Evolutionary conservation across 2,888 invertebrate species (phyloP).

Genomic region (Hemistola chrysoprasaria): DNA sequence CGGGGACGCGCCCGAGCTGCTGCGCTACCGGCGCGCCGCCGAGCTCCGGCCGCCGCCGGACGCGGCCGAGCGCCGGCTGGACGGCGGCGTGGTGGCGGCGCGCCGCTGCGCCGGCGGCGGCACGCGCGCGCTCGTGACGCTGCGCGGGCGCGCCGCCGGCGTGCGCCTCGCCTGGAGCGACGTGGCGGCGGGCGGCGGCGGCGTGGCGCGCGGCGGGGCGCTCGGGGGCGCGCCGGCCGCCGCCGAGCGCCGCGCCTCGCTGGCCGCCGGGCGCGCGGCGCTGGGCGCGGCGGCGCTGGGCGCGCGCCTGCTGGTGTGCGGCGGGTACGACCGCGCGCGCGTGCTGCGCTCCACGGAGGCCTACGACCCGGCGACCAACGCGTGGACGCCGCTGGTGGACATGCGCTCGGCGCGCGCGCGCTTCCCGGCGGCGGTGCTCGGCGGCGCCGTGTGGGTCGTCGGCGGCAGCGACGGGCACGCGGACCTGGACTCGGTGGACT

Average conservation of each 20-base stretch:
- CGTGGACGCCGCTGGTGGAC: conserved; percentile 85
- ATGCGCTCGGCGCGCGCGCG: conserved; percentile 90
- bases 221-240: conserved; percentile 86
- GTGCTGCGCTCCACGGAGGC: conserved; percentile 89
- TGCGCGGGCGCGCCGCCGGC: conserved; percentile 77
- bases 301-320: conserved; percentile 89
- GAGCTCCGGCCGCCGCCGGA: conserved; percentile 40
- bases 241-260: conserved; percentile 72
- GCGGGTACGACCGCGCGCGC: conserved; percentile 92
- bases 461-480: conserved; percentile 93
- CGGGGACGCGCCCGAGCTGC: conserved; percentile 72
- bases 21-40: conserved; percentile 73
- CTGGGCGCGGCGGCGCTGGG: conserved; percentile 88
- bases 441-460: conserved; percentile 87
- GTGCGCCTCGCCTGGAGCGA: conserved; percentile 89
- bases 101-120: conserved; percentile 84
- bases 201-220: conserved; percentile 90
- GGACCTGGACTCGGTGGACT: conserved; percentile 85
- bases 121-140: conserved; percentile 66
- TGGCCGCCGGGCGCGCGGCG: conserved; percentile 84
- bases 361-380: conserved; percentile 86
- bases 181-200: conserved; percentile 84
- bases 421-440: conserved; percentile 86
- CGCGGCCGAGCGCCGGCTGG: conserved; percentile 42
- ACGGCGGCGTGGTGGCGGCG: conserved; percentile 37